Conservation (phyloP, 35 echinoderm and acorn worm genomes). For the Ophiothrix spiculata region DNA sequence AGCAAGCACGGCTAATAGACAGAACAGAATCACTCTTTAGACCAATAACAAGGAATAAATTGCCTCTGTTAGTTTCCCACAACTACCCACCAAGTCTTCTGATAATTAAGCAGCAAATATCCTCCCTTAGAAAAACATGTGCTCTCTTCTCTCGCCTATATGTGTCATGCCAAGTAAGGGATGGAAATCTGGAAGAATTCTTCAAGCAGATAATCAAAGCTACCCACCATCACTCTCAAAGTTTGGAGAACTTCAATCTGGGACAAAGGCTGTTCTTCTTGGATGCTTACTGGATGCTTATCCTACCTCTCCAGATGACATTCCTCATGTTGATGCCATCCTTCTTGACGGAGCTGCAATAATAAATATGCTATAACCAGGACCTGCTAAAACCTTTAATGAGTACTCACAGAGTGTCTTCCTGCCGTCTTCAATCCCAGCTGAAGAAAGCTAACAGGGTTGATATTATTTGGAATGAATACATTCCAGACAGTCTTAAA, state of each 20-base stretch:
- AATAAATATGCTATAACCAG: slow-evolving; percentile 29
- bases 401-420: slow-evolving; percentile 25
- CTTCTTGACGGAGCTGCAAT: slow-evolving; percentile 42
- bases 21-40: not conserved
- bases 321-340: not conserved
- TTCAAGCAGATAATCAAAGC: too few relatives aligned
- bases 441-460: slow-evolving; percentile 28
- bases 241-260: not conserved
- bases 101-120: not conserved
- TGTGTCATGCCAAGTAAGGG: slow-evolving; percentile 20
- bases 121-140: slow-evolving; percentile 28
- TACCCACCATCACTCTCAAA: slow-evolving; percentile 7
- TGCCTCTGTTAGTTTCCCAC: not conserved
- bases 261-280: slow-evolving; percentile 28
- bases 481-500: slow-evolving; percentile 24
- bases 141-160: not conserved
- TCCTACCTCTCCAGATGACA: not conserved
- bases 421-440: not conserved
- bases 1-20: not conserved
- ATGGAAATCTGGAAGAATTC: too few relatives aligned
- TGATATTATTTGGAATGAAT: slow-evolving; percentile 16
- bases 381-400: slow-evolving; percentile 31
- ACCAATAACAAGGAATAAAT: not conserved
- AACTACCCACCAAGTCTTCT: not conserved
- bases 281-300: not conserved